A percentile compares a stretch with the other conserved stretches of the same genome.
Evolutionary conservation across 2,888 invertebrate genomes (phyloP).

Genomic region (Punctoribates punctum): DNA sequence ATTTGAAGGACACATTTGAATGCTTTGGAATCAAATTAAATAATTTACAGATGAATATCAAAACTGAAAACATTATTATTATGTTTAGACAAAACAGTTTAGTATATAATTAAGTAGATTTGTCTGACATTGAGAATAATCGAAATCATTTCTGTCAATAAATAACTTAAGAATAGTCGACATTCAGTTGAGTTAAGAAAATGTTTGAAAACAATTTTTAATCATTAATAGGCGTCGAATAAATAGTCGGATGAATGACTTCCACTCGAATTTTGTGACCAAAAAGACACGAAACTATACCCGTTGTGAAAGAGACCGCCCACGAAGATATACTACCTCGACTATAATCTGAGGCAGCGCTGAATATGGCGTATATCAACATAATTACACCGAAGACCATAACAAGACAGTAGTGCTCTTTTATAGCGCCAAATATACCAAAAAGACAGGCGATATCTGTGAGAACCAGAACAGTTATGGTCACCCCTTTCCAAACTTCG

Average conservation of each 20-base stretch:
- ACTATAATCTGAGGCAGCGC: not conserved
- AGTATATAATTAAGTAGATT: not conserved
- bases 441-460: not conserved
- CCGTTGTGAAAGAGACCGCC: not conserved
- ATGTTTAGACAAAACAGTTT: too few species aligned
- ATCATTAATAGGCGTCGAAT: constrained; percentile 26
- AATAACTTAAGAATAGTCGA: not conserved
- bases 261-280: constrained; percentile 22
- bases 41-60: too few species aligned
- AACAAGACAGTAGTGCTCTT: constrained; percentile 13
- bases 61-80: too few species aligned
- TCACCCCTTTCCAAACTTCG: constrained; percentile 16
- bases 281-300: constrained; percentile 2
- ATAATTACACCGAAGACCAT: constrained; percentile 24
- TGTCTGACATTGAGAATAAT: constrained; percentile 12
- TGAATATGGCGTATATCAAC: not conserved
- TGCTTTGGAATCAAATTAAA: too few species aligned
- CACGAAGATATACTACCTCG: constrained; percentile 9
- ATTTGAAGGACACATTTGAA: too few species aligned
- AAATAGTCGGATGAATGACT: constrained; percentile 30
- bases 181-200: too few species aligned
- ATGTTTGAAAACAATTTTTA: not conserved
- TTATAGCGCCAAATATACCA: constrained; percentile 2
- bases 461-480: constrained; percentile 11
- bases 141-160: not conserved